Base-by-base conservation (phyloP, 2,888 invertebrate genomes). In the Drosophila anomalata region DNA sequence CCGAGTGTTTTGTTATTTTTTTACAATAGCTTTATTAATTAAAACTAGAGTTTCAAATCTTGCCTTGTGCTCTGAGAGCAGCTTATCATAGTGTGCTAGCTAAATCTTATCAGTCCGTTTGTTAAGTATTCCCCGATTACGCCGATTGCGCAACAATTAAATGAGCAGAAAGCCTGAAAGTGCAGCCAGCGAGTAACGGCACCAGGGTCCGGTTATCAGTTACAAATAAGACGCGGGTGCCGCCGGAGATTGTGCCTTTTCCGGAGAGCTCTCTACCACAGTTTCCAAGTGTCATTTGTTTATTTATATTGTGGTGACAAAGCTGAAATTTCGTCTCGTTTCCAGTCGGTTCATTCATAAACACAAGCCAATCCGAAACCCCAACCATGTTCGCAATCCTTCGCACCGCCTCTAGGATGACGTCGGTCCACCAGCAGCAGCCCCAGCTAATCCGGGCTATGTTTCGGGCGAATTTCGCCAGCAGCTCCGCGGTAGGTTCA, bases 121-220 rank as follows among this genome's bases (percentile, higher is more conserved):
- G 11, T 68, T 20, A 59, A 61, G 51, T 57, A 51, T 62, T 39
- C 17, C 36, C 66, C 71, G 78, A 87, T 87, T 74, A 74, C 65
- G 44, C 50, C 66, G 83, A 76, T 84, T 84, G 86, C 83, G 88
- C 83, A 84, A 84, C 78, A 60, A 39, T 65, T 68, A 41, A 60
- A 71, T 24, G 51, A 36, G 50, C n/a, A 36, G 36, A 36, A 36
- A 29, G 46, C 20, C 12, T 26, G 22, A 31, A 65, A 53, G 44
- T 44, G 44, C 46, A 66, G 65, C 36, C 47, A 66, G 14, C 31
- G 6, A 31, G 17, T 76, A 80, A 73, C 80, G 72, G 70, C 68
- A 77, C 12, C 70, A 11, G 8, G 3, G 62, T 42, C 60, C 73
- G 65, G 69, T 71, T 79, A 80, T 86, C 86, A 80, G 79, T 77